A percentile compares a stretch with the other conserved stretches of the same genome.
phyloP scores from a whole-genome alignment of 1,140 invertebrate species.

The Pseudobourletiella spinata region DNA sequence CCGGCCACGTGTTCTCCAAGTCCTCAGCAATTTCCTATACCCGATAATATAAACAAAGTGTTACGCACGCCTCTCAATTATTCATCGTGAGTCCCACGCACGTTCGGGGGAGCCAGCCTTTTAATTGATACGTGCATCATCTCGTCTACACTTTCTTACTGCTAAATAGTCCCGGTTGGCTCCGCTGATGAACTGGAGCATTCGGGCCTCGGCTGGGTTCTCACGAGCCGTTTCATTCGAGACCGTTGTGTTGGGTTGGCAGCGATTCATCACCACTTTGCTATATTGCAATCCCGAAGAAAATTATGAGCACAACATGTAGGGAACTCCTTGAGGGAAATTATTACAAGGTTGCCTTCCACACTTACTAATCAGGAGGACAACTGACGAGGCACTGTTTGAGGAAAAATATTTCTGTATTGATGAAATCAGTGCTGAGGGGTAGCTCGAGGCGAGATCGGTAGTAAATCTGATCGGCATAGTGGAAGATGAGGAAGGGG shows the following conservation, averaged over 20 bases:
- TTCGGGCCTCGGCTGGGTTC: neutral
- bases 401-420: slow-evolving; percentile 18
- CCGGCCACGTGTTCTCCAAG: slow-evolving; percentile 51
- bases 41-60: neutral
- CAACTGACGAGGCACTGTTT: slow-evolving; percentile 14
- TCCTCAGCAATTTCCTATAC: slow-evolving; percentile 50
- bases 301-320: neutral
- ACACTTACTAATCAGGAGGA: slow-evolving; percentile 14
- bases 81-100: too few relatives aligned
- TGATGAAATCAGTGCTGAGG: slow-evolving; percentile 28
- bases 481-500: slow-evolving; percentile 40
- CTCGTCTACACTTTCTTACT: too few relatives aligned
- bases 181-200: neutral
- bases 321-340: too few relatives aligned
- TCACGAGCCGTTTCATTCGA: neutral
- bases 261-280: slow-evolving; percentile 14
- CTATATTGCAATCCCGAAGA: neutral
- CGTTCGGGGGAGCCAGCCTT: too few relatives aligned
- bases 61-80: too few relatives aligned
- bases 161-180: neutral
- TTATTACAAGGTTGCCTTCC: neutral
- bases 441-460: slow-evolving; percentile 23
- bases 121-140: too few relatives aligned
- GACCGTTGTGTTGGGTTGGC: slow-evolving; percentile 3
- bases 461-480: slow-evolving; percentile 23